Conservation (phyloP, 1,140 invertebrate species). For the Pseudomyrmex cubaensis region DNA sequence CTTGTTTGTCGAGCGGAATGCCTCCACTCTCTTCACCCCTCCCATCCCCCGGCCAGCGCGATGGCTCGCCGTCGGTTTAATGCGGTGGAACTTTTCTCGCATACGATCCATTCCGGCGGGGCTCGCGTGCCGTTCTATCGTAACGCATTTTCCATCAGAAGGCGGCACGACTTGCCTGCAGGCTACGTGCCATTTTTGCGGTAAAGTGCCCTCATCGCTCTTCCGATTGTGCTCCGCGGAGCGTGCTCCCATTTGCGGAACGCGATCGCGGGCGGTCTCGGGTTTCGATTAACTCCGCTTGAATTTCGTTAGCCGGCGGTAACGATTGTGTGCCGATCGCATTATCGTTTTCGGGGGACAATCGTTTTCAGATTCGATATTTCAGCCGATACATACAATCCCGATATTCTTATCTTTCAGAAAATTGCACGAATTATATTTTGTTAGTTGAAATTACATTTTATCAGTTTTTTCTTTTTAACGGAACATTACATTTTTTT, state of each 20-base stretch:
- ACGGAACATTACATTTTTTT: too few relatives aligned
- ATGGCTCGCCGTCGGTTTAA: conserved; percentile 73
- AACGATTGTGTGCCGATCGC: conserved; percentile 11
- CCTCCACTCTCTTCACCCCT: conserved; percentile 46
- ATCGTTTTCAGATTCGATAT: conserved; percentile 32
- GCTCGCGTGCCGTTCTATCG: conserved; percentile 77
- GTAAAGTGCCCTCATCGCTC: conserved; percentile 68
- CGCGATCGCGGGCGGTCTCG: conserved; percentile 68
- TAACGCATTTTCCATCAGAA: conserved; percentile 78
- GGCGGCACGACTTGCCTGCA: conserved; percentile 41
- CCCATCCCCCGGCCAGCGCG: background rate
- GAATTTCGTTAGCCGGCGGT: conserved; percentile 16
- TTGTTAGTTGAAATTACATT: too few relatives aligned
- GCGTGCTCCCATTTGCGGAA: conserved; percentile 61
- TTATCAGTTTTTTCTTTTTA: too few relatives aligned
- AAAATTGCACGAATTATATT: too few relatives aligned
- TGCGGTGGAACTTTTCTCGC: conserved; percentile 70
- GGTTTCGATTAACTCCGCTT: conserved; percentile 45
- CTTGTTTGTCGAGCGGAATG: conserved; percentile 76
- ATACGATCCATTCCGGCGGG: conserved; percentile 71
- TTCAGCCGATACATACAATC: too few relatives aligned
- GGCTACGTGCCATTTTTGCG: conserved; percentile 71
- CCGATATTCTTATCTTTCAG: too few relatives aligned
- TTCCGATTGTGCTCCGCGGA: conserved; percentile 64
- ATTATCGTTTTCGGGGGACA: conserved; percentile 18